Percentiles rank a stretch among this genome's conserved stretches.
Conservation (phyloP, 2,888 invertebrate genomes). For the Apoda limacodes region DNA sequence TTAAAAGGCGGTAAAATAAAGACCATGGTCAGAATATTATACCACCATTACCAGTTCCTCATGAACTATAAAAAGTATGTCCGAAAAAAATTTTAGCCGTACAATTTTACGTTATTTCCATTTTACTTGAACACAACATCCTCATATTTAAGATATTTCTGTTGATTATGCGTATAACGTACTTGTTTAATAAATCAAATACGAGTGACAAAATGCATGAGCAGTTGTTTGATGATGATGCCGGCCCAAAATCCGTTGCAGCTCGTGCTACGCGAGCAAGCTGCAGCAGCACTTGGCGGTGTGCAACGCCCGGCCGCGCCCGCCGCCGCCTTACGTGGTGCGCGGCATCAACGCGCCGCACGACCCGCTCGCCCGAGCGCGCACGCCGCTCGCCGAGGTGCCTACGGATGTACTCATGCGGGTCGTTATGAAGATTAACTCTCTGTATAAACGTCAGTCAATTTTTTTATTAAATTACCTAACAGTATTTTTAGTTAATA, state of each 20-base stretch:
- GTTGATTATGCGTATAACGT: background rate
- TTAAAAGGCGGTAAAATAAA: no score
- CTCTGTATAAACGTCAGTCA: slow-evolving; percentile 49
- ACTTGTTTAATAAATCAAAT: background rate
- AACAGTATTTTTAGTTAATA: no score
- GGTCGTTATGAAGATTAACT: slow-evolving; percentile 49
- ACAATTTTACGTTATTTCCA: no score
- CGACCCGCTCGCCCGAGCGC: slow-evolving; percentile 23
- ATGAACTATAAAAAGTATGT: no score
- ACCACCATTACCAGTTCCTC: no score
- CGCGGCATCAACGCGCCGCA: slow-evolving; percentile 54
- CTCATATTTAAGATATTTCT: background rate
- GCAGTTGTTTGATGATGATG: no score
- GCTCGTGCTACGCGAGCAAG: slow-evolving; percentile 76
- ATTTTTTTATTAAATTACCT: no score
- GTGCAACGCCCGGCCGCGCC: slow-evolving; percentile 75
- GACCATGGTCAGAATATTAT: no score
- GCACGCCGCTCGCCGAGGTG: slow-evolving; percentile 37
- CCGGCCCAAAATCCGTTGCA: slow-evolving; percentile 32
- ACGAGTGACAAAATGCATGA: no score
- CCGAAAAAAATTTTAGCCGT: no score
- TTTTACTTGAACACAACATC: no score
- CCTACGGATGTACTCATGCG: slow-evolving; percentile 30
- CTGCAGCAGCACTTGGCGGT: slow-evolving; percentile 76
- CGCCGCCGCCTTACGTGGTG: slow-evolving; percentile 64